Evolutionary conservation across 2,797 vertebrate genomes (phyloP).

Genomic region (Enteromius thamalakanensis): DNA sequence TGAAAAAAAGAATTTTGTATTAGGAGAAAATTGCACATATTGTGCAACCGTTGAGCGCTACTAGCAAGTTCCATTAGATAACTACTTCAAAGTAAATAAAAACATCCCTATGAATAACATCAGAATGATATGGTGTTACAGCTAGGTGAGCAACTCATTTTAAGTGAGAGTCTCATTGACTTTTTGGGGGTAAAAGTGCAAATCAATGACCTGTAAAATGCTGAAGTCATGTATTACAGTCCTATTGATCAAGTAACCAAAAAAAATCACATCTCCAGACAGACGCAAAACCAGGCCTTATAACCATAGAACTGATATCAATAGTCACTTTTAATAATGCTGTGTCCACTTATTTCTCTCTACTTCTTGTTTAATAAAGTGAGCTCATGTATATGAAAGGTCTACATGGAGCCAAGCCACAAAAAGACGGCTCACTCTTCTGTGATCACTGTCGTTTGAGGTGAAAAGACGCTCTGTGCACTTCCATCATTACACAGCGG

Average conservation of each 20-base stretch:
- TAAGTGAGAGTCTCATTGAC: conserved; percentile 53
- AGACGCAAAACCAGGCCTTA: conserved; percentile 16
- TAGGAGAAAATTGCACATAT: background rate
- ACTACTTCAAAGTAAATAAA: background rate
- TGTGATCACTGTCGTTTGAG: conserved; percentile 7
- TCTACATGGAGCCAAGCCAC: conserved; percentile 1
- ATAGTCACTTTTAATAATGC: background rate
- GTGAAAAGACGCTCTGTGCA: conserved; percentile 44
- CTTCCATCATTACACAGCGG: conserved; percentile 22
- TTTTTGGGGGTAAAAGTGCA: conserved; percentile 46
- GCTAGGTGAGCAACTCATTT: conserved; percentile 41
- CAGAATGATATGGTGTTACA: background rate
- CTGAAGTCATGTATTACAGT: conserved; percentile 47
- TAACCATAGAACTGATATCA: no score
- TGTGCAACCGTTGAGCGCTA: background rate
- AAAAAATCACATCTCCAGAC: conserved; percentile 32
- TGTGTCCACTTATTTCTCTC: background rate
- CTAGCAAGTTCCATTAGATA: background rate
- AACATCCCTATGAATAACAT: conserved; percentile 30
- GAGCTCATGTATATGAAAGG: conserved; percentile 18
- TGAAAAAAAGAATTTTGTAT: background rate
- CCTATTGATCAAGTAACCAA: conserved; percentile 52
- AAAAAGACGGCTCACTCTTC: conserved; percentile 27
- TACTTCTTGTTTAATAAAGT: conserved; percentile 17
- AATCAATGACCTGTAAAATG: conserved; percentile 59